A percentile compares a stretch with the other conserved stretches of the same genome.
phyloP scores from a whole-genome alignment of 2,113 vertebrate genomes.

The Spizaetus ornatus region DNA sequence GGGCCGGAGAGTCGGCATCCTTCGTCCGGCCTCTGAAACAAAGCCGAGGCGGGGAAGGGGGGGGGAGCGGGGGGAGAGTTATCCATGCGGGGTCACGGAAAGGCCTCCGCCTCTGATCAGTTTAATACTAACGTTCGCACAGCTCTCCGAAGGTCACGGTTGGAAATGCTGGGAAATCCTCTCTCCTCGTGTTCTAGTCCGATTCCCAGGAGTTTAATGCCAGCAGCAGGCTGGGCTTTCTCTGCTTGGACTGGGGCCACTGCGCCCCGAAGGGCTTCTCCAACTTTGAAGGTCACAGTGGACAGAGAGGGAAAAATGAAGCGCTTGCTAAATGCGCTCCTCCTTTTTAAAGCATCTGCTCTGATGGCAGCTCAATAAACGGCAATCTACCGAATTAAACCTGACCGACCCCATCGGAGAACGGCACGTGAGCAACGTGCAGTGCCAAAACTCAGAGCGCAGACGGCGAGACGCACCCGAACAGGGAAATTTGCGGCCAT shows the following conservation, averaged over 20 bases:
- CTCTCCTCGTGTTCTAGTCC: not conserved
- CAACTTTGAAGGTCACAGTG: not conserved
- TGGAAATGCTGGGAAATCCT: constrained; percentile 52
- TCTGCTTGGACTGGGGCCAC: constrained; percentile 9
- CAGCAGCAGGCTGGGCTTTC: constrained; percentile 23
- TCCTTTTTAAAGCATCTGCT: not conserved
- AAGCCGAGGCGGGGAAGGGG: not conserved
- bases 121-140: not conserved
- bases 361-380: not conserved
- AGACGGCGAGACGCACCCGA: not conserved
- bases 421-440: not conserved
- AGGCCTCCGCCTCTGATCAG: not conserved
- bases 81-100: not conserved
- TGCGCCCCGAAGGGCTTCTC: not conserved
- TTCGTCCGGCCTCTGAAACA: not conserved
- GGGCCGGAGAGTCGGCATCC: fast-evolving
- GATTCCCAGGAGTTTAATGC: constrained; percentile 1
- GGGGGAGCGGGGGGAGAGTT: not conserved
- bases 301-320: not conserved
- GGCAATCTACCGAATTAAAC: not conserved
- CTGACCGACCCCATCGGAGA: not conserved
- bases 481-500: not conserved
- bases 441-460: not conserved
- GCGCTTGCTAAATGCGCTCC: not conserved
- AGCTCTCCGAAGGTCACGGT: constrained; percentile 40